These are phyloP conservation scores for Cheumatopsyche charites DNA, from an alignment of 1,140 invertebrate species.

Conservation along the genomic window DNA sequence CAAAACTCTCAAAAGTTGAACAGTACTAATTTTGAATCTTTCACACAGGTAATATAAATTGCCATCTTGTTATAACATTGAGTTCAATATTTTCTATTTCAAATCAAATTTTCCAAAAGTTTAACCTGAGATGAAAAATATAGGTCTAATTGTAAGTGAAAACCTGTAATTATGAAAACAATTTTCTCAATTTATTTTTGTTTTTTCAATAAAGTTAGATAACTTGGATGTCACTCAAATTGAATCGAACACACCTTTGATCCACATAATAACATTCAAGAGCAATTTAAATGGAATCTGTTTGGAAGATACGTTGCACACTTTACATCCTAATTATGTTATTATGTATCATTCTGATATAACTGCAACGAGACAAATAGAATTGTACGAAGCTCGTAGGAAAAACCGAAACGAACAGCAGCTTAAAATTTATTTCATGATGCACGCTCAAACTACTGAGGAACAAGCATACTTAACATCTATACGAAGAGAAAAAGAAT, in stretches of 20 bases:
- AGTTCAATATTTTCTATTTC: too few species aligned
- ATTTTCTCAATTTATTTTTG: background rate
- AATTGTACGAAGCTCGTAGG: constrained; percentile 80
- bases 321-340: constrained; percentile 79
- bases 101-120: too few species aligned
- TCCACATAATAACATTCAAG: constrained; percentile 80
- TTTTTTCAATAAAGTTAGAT: constrained; percentile 63
- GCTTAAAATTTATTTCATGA: constrained; percentile 85
- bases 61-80: too few species aligned
- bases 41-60: constrained; percentile 65
- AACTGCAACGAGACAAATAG: constrained; percentile 84
- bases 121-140: too few species aligned
- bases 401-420: constrained; percentile 60
- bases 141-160: too few species aligned
- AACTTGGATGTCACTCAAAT: constrained; percentile 69
- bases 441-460: constrained; percentile 90
- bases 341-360: constrained; percentile 92
- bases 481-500: constrained; percentile 88
- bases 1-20: constrained; percentile 49
- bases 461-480: constrained; percentile 94
- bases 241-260: constrained; percentile 63
- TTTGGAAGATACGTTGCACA: constrained; percentile 69
- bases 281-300: constrained; percentile 72
- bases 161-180: too few species aligned
- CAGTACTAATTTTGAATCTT: constrained; percentile 68